Evolutionary conservation across 1,140 invertebrate species (phyloP), one percentile per base, ranked within the genome.

Genomic region (Cryptotermes secundus): DNA sequence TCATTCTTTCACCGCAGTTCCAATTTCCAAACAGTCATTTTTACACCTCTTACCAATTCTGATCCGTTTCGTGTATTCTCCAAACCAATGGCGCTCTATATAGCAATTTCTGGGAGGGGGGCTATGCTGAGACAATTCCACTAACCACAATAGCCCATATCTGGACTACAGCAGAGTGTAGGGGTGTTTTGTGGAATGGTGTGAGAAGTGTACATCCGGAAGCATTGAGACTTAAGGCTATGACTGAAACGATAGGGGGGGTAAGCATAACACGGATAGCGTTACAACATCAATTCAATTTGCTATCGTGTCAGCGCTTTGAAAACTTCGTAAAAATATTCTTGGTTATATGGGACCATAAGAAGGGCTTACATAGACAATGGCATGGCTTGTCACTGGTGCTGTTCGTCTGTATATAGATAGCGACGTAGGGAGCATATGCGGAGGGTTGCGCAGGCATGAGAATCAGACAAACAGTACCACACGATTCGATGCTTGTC

Each of bases 251-350:
- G 59, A 26, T 2, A 31, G 59, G 59, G 26, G n/a, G 9, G 59
- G 26, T 72, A 72, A 14, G 6, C 59, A 72, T 31, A 26, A 14
- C 31, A 31, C 31, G 59, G 59, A 31, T 72, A 72, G 26, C 59
- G 59, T 72, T 72, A 72, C 59, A 72, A 72, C 59, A 31, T 72
- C 59, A 72, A 72, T 72, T 72, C 59, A 72, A 72, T 72, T 72
- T 72, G n/a, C 59, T 72, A 72, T 72, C 59, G 59, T 31, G 59
- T 72, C 59, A 26, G 59, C n/a, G 59, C 59, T 72, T 31, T 31
- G 59, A 72, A 65, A 72, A 72, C 59, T 72, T 31, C 59, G 59
- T 72, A 72, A 72, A 72, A 72, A 31, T 72, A n/a, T 10, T n/a
- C 59, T 72, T 72, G 59, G 59, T 72, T 72, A 72, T 72, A 72